These are phyloP conservation scores for Drosophila subquinaria DNA, from an alignment of 2,888 invertebrate genomes.

Conservation along the genomic window DNA sequence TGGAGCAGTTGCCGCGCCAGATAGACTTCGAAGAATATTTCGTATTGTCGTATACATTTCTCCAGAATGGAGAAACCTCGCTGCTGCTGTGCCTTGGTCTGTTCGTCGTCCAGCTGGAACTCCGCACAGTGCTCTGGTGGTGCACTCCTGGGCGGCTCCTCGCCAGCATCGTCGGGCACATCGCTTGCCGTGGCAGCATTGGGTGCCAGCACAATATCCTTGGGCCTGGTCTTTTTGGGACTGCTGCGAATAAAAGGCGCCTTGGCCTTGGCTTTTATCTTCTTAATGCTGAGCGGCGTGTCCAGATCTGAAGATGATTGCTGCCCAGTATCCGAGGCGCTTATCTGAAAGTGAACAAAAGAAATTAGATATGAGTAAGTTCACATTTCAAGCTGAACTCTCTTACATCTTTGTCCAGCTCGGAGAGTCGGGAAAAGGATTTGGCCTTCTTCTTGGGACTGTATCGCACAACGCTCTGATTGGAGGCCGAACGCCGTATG, in stretches of 20 bases:
- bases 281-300: conserved; percentile 84
- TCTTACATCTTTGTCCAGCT: conserved; percentile 86
- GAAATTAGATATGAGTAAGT: background rate
- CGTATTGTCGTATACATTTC: conserved; percentile 87
- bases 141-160: conserved; percentile 79
- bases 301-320: conserved; percentile 85
- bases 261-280: conserved; percentile 84
- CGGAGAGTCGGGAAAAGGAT: conserved; percentile 87
- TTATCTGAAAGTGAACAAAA: conserved; percentile 69
- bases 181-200: conserved; percentile 25
- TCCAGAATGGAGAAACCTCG: conserved; percentile 86
- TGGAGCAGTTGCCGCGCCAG: conserved; percentile 74
- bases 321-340: conserved; percentile 83
- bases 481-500: conserved; percentile 87
- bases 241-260: conserved; percentile 83
- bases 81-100: conserved; percentile 67
- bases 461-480: conserved; percentile 86
- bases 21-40: conserved; percentile 86
- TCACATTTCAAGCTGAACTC: background rate
- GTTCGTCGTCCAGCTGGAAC: conserved; percentile 70
- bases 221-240: conserved; percentile 82
- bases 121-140: conserved; percentile 62
- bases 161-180: conserved; percentile 47
- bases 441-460: conserved; percentile 87
- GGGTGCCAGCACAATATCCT: conserved; percentile 73